Conservation (phyloP, 2,888 invertebrate genomes). For the Hyposoter dolosus region DNA sequence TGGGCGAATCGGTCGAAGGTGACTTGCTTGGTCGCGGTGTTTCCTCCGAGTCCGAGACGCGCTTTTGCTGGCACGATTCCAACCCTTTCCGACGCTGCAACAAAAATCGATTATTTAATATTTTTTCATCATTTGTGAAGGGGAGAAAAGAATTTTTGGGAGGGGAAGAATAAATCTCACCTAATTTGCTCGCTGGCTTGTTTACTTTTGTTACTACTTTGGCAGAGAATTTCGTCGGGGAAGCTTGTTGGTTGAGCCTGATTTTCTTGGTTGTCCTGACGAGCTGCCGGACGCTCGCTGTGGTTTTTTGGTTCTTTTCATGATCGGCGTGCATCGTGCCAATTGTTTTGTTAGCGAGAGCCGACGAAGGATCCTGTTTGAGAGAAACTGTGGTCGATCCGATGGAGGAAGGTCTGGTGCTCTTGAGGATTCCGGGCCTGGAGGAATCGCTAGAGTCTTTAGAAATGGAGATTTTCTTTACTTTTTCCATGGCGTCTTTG, state of each 20-base stretch:
- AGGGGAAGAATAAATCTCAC: too few species aligned
- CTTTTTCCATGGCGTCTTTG: conserved; percentile 73
- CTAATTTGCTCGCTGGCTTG: conserved; percentile 77
- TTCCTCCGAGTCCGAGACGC: conserved; percentile 77
- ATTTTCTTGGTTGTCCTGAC: conserved; percentile 75
- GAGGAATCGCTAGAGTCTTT: background rate
- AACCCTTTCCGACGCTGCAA: conserved; percentile 81
- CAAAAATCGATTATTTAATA: conserved; percentile 26
- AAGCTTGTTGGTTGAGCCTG: conserved; percentile 66
- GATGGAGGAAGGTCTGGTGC: conserved; percentile 62
- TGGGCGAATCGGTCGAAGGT: conserved; percentile 81
- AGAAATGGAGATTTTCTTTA: conserved; percentile 65
- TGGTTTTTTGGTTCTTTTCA: conserved; percentile 77
- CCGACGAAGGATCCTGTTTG: conserved; percentile 67
- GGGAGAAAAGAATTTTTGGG: background rate
- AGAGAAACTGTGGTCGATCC: conserved; percentile 60
- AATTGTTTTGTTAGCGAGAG: conserved; percentile 69
- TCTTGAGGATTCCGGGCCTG: conserved; percentile 79
- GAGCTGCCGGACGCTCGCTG: conserved; percentile 74
- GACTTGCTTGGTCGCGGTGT: conserved; percentile 78
- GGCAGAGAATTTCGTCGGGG: background rate
- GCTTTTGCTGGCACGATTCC: conserved; percentile 81
- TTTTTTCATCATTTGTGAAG: background rate
- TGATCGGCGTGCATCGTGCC: conserved; percentile 84
- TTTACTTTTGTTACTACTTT: conserved; percentile 64